Percentiles rank a stretch among this genome's conserved stretches.
phyloP scores from a whole-genome alignment of 2,888 invertebrate genomes.

The Drosophila vallismaia region DNA sequence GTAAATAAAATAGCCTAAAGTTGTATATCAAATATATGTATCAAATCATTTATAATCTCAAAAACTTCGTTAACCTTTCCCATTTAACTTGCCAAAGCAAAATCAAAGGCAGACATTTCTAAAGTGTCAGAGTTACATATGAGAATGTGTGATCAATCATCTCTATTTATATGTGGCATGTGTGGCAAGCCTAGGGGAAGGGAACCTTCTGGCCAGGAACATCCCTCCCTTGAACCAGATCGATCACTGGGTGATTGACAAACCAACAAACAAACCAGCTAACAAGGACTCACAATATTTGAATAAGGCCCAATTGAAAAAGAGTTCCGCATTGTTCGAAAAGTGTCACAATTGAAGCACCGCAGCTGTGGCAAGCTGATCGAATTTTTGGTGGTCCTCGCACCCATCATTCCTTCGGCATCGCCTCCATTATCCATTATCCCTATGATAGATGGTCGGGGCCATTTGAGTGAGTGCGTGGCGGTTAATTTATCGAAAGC shows the following conservation, averaged over 20 bases:
- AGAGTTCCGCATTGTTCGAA: conserved; percentile 42
- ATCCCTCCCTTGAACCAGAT: conserved; percentile 37
- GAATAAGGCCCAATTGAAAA: conserved; percentile 46
- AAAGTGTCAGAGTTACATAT: conserved; percentile 17
- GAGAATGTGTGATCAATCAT: conserved; percentile 63
- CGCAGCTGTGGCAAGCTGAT: conserved; percentile 58
- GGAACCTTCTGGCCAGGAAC: too few species aligned
- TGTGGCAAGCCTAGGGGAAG: not conserved
- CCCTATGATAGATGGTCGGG: conserved; percentile 68
- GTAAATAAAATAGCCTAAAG: not conserved
- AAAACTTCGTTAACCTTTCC: not conserved
- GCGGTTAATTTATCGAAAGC: conserved; percentile 70
- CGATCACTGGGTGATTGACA: conserved; percentile 53
- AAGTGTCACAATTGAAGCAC: conserved; percentile 46
- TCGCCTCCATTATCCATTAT: conserved; percentile 33
- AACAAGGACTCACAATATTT: conserved; percentile 48
- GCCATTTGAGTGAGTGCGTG: conserved; percentile 78
- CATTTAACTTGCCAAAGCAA: not conserved
- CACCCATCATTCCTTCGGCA: conserved; percentile 1
- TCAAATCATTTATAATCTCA: not conserved
- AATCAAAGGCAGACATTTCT: conserved; percentile 13
- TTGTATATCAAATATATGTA: too few species aligned
- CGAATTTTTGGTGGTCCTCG: conserved; percentile 44
- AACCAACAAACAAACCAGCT: conserved; percentile 42
- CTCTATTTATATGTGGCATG: conserved; percentile 57